A percentile compares a stretch with the other conserved stretches of the same genome.
Conservation (phyloP, 2,797 vertebrate genomes). For the Selene dorsalis region DNA sequence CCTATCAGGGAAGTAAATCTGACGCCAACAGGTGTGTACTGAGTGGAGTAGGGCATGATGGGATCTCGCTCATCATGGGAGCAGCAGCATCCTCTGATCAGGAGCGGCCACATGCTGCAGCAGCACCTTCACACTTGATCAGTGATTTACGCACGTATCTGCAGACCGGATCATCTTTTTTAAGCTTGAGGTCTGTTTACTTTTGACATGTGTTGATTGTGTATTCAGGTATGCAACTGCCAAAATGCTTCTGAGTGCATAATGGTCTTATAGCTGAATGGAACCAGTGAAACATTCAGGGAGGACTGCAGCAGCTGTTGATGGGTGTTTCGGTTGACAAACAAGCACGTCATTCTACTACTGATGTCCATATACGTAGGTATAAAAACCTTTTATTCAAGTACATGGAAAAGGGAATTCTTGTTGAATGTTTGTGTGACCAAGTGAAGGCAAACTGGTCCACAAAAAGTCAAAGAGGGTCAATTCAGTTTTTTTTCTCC, state of each 20-base stretch:
- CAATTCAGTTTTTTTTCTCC: no score
- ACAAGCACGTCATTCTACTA: no score
- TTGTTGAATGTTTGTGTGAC: no score
- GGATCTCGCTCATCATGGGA: no score
- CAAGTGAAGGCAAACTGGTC: no score
- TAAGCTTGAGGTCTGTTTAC: not conserved
- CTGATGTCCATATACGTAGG: no score
- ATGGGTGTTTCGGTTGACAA: not conserved
- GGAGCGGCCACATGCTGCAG: not conserved
- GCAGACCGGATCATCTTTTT: not conserved
- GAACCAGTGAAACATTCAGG: conserved; percentile 3
- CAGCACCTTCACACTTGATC: not conserved
- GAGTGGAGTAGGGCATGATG: no score
- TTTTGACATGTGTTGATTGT: conserved; percentile 8
- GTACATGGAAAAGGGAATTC: no score
- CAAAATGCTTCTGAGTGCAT: conserved; percentile 9
- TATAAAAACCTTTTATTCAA: no score
- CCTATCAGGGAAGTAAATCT: no score
- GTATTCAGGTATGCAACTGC: not conserved
- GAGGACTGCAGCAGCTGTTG: conserved; percentile 19
- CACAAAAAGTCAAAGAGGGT: no score
- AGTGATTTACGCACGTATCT: not conserved
- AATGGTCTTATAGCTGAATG: conserved; percentile 12
- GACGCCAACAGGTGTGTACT: no score
- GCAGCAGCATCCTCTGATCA: not conserved